Evolutionary conservation across 2,797 vertebrate genomes (phyloP), one percentile per base, ranked within the genome.

Genomic region (Loris lydekkerianus): DNA sequence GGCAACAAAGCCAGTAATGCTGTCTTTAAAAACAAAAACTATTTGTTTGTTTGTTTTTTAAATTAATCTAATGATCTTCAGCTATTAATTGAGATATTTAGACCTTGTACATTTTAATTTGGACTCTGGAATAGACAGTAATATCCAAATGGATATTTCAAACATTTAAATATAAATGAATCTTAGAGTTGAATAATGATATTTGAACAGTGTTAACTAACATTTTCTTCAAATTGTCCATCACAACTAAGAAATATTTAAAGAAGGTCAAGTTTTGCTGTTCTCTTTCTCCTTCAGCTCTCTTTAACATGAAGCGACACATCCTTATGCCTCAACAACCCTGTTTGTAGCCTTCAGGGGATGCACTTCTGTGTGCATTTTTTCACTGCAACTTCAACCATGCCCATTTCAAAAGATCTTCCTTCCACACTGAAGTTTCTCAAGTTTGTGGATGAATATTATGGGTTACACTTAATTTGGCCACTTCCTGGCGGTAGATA

Each of bases 241-340:
- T 46, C 53, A 70, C 34, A 83, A 43, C 88, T 84, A 37, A 93
- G 77, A 83, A 61, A 37, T 78, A 58, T 73, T 94, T 91, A 96
- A 87, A 56, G 34, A 43, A 20, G 34, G 65, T 34, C 56, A 77
- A 21, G 56, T 40, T 58, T 87, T 84, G 37, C 46, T 84, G 37
- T 84, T 91, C 56, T 88, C 34, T 82, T 84, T 58, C 53, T 72
- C 46, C 40, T 65, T 29, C 15, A 84, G 70, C 21, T 82, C 63
- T 17, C 76, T 86, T 86, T 49, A 14, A 76, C 29, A 63, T 20
- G 61, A 31, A 76, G 27, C 67, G 37, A 29, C 8, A 82, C 15
- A 31, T 27, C 56, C 53, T 78, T 63, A 15, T 43, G 61, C 43
- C 82, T 91, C 76, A 78, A 46, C 60, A 46, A 27, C 85, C 60